Conservation (phyloP, 1,140 invertebrate species). For the Octopus sinensis region DNA sequence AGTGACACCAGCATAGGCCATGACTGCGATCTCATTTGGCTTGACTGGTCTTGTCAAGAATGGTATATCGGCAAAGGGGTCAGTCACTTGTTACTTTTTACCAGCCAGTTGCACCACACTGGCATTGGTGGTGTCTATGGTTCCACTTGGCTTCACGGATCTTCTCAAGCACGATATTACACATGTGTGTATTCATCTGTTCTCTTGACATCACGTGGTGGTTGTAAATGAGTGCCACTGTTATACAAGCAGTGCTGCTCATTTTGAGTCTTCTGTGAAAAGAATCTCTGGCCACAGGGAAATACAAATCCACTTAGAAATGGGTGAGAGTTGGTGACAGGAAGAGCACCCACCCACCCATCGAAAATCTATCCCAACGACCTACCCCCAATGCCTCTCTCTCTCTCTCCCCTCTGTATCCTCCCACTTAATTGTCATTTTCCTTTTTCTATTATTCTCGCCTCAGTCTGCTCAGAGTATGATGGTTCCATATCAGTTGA, state of each 20-base stretch:
- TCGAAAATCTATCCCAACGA: not conserved
- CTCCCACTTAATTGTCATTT: not conserved
- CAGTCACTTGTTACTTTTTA: too few relatives aligned
- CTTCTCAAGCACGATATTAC: too few relatives aligned
- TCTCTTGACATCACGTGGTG: not conserved
- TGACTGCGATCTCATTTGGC: too few relatives aligned
- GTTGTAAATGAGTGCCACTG: not conserved
- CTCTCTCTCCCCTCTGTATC: not conserved
- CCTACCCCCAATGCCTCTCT: not conserved
- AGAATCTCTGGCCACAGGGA: not conserved
- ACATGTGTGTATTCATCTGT: too few relatives aligned
- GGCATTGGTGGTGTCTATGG: too few relatives aligned
- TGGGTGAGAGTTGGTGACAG: not conserved
- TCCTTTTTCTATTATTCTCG: conserved; percentile 6
- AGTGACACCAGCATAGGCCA: too few relatives aligned
- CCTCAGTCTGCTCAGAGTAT: not conserved
- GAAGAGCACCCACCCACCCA: not conserved
- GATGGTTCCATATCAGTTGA: conserved; percentile 1
- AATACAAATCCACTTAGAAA: not conserved
- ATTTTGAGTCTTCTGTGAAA: not conserved
- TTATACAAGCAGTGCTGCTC: not conserved
- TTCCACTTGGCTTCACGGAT: too few relatives aligned
- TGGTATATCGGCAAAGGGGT: too few relatives aligned
- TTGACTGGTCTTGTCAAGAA: too few relatives aligned
- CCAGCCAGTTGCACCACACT: too few relatives aligned